Conservation (phyloP, 2,113 vertebrate genomes). For the Thamnophis sirtalis region DNA sequence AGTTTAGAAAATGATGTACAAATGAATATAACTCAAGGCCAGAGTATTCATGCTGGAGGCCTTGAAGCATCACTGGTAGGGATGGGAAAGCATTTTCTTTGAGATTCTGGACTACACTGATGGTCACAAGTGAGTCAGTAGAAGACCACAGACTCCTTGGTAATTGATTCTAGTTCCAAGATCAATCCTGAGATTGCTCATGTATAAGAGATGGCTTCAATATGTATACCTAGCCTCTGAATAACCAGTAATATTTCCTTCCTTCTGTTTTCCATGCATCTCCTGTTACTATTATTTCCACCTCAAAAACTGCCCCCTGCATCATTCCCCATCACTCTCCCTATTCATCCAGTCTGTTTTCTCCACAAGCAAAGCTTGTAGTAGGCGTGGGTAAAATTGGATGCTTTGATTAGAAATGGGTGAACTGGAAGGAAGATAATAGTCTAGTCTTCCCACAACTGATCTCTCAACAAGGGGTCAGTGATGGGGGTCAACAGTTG, state of each 20-base stretch:
- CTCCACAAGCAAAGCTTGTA: conserved; percentile 41
- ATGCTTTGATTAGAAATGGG: conserved; percentile 61
- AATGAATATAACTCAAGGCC: background rate
- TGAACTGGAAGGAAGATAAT: conserved; percentile 59
- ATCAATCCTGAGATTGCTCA: background rate
- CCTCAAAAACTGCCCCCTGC: conserved; percentile 2
- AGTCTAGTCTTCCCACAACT: conserved; percentile 58
- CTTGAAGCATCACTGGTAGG: background rate
- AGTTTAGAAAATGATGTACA: background rate
- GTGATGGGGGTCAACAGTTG: conserved; percentile 60
- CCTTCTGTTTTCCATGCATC: conserved; percentile 12
- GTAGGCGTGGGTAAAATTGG: conserved; percentile 50
- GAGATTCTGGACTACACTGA: background rate
- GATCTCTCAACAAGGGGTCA: conserved; percentile 63
- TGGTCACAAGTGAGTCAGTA: background rate
- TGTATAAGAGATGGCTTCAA: no score
- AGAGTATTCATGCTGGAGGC: background rate
- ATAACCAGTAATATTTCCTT: conserved; percentile 30
- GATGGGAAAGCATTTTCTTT: background rate
- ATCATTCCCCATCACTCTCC: background rate
- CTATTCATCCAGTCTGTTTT: conserved; percentile 36
- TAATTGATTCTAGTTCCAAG: background rate
- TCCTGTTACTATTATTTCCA: conserved; percentile 20
- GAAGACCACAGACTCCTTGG: background rate
- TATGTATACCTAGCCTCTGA: conserved; percentile 26